phyloP scores from a whole-genome alignment of 2,113 vertebrate genomes.

The Vidua macroura region DNA sequence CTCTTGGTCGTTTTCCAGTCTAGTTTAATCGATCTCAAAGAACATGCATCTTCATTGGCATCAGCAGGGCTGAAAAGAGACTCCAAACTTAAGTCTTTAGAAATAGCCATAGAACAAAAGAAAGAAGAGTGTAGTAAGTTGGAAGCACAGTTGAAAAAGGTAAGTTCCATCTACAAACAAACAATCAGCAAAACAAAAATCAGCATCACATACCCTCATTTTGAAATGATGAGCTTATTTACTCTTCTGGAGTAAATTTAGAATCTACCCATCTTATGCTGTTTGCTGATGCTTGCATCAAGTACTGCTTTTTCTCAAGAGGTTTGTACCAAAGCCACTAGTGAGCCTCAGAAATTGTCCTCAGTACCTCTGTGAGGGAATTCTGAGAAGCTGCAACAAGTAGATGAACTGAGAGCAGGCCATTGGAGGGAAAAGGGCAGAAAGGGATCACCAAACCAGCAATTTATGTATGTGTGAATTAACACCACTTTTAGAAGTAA shows the following conservation, averaged over 20 bases:
- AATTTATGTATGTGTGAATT: not conserved
- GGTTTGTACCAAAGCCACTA: slow-evolving; percentile 46
- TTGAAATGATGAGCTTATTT: not conserved
- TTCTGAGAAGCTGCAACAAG: slow-evolving; percentile 50
- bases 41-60: slow-evolving; percentile 95
- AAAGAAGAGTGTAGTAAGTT: slow-evolving; percentile 99
- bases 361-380: not conserved
- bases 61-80: slow-evolving; percentile 96
- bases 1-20: slow-evolving; percentile 82
- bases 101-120: slow-evolving; percentile 99
- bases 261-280: slow-evolving; percentile 33
- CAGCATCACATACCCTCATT: not conserved
- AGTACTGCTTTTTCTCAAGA: slow-evolving; percentile 37
- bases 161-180: slow-evolving; percentile 63
- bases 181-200: not conserved
- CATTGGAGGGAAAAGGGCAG: not conserved
- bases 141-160: slow-evolving; percentile 94
- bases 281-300: slow-evolving; percentile 68
- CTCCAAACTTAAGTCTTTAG: slow-evolving; percentile 96
- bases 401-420: not conserved
- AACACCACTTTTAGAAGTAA: not conserved
- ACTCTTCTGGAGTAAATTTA: slow-evolving; percentile 38
- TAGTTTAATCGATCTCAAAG: slow-evolving; percentile 96
- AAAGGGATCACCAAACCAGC: not conserved
- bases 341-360: slow-evolving; percentile 55